Conservation (phyloP, 2,888 invertebrate genomes). For the Limnephilus marmoratus region DNA sequence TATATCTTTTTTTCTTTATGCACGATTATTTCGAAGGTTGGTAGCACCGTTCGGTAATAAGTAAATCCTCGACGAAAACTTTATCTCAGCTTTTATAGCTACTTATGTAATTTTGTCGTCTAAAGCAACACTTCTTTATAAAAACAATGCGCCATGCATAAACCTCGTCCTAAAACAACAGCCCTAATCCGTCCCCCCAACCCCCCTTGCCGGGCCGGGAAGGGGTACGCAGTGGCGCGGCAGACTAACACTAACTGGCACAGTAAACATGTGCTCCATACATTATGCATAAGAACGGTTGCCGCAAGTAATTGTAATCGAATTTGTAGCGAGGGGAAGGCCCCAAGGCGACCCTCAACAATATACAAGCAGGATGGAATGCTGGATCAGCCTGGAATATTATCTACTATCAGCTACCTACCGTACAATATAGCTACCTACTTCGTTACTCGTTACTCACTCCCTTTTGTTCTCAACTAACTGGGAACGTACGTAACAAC, state of each 20-base stretch:
- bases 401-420: background rate
- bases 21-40: too few species aligned
- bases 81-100: background rate
- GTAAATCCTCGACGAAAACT: background rate
- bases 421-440: background rate
- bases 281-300: constrained; percentile 64
- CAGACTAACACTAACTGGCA: constrained; percentile 36
- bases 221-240: constrained; percentile 34
- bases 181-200: background rate
- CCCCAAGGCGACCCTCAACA: background rate
- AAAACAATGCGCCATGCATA: background rate
- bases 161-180: constrained; percentile 9
- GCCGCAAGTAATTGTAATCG: constrained; percentile 65
- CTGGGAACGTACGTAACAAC: background rate
- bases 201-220: background rate
- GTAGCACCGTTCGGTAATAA: background rate
- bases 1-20: too few species aligned
- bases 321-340: constrained; percentile 58
- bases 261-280: constrained; percentile 51
- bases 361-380: background rate
- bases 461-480: background rate
- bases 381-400: constrained; percentile 2
- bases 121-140: background rate
- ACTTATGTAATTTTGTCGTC: background rate
- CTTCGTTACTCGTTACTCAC: background rate